These are phyloP conservation scores for Lagopus muta DNA, from an alignment of 2,113 vertebrate species.

Conservation along the genomic window DNA sequence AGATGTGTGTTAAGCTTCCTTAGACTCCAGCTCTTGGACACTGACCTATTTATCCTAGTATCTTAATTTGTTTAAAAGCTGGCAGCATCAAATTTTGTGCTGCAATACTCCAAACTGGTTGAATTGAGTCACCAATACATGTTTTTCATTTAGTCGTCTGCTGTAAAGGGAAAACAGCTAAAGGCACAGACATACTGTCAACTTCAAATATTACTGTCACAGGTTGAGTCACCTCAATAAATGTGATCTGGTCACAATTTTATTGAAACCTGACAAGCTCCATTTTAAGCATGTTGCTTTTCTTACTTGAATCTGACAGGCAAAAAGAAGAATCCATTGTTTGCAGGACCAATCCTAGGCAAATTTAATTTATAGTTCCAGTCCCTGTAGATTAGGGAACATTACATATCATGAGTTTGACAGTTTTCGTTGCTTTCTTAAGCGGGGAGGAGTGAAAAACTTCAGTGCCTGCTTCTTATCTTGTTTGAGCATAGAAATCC, in stretches of 20 bases:
- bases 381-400: neutral
- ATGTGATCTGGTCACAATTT: neutral
- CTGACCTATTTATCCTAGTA: rapidly evolving
- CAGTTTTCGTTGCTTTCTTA: neutral
- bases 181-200: neutral
- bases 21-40: neutral
- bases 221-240: neutral
- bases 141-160: neutral
- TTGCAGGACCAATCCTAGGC: neutral
- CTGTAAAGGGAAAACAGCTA: neutral
- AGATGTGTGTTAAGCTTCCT: neutral
- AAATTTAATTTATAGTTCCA: neutral
- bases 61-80: neutral
- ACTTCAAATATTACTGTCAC: neutral
- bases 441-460: neutral
- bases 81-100: neutral
- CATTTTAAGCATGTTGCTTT: neutral
- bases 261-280: neutral
- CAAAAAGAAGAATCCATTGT: neutral
- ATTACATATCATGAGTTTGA: neutral
- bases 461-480: neutral
- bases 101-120: neutral
- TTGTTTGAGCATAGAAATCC: neutral
- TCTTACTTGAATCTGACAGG: neutral
- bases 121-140: neutral